Base-by-base conservation (phyloP, 2,797 vertebrate genomes). In the Hipposideros larvatus region DNA sequence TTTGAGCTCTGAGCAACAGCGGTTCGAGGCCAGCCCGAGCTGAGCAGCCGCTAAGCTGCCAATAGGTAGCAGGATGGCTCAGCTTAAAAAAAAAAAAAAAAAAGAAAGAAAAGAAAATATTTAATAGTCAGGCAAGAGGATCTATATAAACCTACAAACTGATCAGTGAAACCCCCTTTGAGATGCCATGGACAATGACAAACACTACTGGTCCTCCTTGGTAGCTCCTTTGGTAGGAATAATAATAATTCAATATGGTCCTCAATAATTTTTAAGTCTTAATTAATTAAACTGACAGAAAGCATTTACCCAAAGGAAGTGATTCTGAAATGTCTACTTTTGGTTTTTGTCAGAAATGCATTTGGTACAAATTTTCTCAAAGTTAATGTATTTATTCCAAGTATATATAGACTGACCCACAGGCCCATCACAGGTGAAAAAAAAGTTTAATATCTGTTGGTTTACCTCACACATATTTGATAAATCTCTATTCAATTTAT, bases 271-370 rank as follows among this genome's bases (percentile, higher is more conserved):
- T 92, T 65, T 48, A 82, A 68, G 59, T 26, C 22, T 37, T 75
- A 79, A 63, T 91, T 53, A 74, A 79, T 41, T 59, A 73, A 91
- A 48, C 8, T 51, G 65, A 55, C 77, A 48, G 80, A 96, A 96
- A 91, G 6, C 19, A 66, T 84, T 91, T 84, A 34, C 63, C n/a
- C 16, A 73, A 96, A 87, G 24, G 22, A 93, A 83, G 31, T 71
- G 46, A n/a, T 87, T 95, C 63, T 65, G 87, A 90, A 77, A 86
- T 83, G 82, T 71, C 31, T 83, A 80, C 41, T 96, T 91, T 83
- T 43, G 66, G 11, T 77, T 90, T 93, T 77, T 16, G 59, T 77
- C 37, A 95, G 53, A 90, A 90, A 93, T 65, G 28, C 55, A 84
- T 90, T 87, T 87, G 53, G n/a, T 95, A 91, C 83, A 83, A 77